Conservation (phyloP, 2,888 invertebrate species). For the Xestia xanthographa region DNA sequence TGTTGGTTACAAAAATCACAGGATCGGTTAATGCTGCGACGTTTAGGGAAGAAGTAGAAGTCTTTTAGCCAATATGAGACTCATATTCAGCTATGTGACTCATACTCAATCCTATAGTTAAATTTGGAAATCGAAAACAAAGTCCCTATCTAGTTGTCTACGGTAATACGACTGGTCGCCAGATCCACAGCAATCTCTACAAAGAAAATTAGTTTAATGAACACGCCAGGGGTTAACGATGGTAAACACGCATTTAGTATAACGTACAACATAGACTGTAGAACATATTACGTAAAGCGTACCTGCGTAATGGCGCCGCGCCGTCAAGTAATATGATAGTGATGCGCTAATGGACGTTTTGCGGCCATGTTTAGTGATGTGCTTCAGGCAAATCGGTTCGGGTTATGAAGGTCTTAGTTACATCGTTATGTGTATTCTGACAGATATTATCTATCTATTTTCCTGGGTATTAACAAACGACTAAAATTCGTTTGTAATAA, state of each 20-base stretch:
- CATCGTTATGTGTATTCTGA: neutral
- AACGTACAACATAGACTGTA: slow-evolving; percentile 14
- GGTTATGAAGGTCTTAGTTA: neutral
- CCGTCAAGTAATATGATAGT: slow-evolving; percentile 36
- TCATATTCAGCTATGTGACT: neutral
- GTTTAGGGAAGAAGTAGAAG: neutral
- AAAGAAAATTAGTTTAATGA: slow-evolving; percentile 57
- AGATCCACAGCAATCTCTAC: slow-evolving; percentile 9
- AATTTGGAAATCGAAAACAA: neutral
- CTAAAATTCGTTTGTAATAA: neutral
- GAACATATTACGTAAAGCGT: neutral
- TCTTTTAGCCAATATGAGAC: neutral
- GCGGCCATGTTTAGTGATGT: slow-evolving; percentile 31
- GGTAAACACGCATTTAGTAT: slow-evolving; percentile 51
- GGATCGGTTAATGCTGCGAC: neutral
- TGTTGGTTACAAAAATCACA: neutral
- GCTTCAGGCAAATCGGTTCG: neutral
- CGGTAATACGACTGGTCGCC: neutral
- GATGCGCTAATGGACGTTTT: slow-evolving; percentile 38
- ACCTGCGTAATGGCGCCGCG: slow-evolving; percentile 38
- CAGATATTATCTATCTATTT: no score
- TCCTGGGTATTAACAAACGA: neutral
- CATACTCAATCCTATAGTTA: neutral
- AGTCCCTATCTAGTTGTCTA: neutral
- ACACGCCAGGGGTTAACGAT: slow-evolving; percentile 45